A percentile compares a stretch with the other conserved stretches of the same genome.
Conservation (phyloP, 2,888 invertebrate species). For the Microctonus aethiopoides region DNA sequence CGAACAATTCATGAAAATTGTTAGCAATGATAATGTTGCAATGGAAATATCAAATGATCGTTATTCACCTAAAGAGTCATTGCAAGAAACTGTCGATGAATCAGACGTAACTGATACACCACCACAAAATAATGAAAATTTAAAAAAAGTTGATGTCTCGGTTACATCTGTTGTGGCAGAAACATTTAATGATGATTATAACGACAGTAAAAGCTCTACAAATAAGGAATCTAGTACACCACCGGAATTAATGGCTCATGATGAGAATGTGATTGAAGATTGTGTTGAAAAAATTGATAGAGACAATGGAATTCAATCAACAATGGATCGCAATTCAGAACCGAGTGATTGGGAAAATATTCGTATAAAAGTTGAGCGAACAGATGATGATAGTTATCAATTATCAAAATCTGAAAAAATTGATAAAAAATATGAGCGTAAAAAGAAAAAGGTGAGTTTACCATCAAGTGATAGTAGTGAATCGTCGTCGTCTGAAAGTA, state of each 20-base stretch:
- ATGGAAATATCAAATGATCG: conserved; percentile 25
- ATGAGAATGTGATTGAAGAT: conserved; percentile 14
- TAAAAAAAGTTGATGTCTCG: neutral
- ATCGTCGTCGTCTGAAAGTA: conserved; percentile 38
- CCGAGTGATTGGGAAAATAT: conserved; percentile 59
- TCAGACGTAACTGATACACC: neutral
- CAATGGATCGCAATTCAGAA: conserved; percentile 5
- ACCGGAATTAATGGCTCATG: neutral
- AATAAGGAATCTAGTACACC: neutral
- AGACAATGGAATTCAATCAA: conserved; percentile 12
- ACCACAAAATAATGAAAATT: neutral
- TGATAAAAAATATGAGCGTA: conserved; percentile 5
- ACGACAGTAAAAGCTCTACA: neutral
- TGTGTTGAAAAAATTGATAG: conserved; percentile 37
- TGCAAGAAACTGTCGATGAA: neutral
- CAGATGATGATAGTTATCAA: conserved; percentile 48
- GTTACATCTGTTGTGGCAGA: neutral
- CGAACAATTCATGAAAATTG: conserved; percentile 73
- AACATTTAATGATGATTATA: neutral
- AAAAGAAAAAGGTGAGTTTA: conserved; percentile 19
- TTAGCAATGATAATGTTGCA: conserved; percentile 55
- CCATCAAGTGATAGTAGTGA: conserved; percentile 42
- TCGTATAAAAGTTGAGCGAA: conserved; percentile 56
- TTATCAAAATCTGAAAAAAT: neutral
- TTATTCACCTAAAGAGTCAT: conserved; percentile 5